Evolutionary conservation across 1,140 invertebrate genomes (phyloP).

Genomic region (Drosophila quadrilineata): DNA sequence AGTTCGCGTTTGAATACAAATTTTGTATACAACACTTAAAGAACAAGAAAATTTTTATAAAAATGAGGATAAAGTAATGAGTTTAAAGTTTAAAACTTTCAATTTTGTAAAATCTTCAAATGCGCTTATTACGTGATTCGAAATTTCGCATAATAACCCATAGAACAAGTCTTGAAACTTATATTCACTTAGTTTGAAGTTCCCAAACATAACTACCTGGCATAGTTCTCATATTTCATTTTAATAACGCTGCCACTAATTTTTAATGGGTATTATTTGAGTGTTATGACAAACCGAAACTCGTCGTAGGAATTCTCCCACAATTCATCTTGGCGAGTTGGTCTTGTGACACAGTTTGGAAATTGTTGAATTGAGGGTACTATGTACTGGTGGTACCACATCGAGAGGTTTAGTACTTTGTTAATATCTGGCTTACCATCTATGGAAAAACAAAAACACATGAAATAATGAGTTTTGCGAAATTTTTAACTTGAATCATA

Average conservation of each 20-base stretch:
- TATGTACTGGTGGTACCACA: not conserved
- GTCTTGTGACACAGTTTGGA: constrained; percentile 11
- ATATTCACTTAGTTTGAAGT: too few relatives aligned
- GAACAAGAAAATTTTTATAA: constrained; percentile 7
- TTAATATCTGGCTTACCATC: constrained; percentile 5
- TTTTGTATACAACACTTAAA: too few relatives aligned
- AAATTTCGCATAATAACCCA: too few relatives aligned
- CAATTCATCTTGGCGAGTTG: constrained; percentile 49
- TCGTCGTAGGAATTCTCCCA: constrained; percentile 49
- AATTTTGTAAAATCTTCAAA: too few relatives aligned
- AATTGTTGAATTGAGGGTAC: not conserved
- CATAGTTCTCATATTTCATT: not conserved
- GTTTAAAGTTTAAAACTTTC: not conserved
- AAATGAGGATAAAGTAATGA: not conserved
- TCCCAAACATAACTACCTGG: not conserved
- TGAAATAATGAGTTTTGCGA: too few relatives aligned
- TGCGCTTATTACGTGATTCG: too few relatives aligned
- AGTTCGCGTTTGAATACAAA: too few relatives aligned
- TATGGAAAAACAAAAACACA: constrained; percentile 23
- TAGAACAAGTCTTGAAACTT: too few relatives aligned
- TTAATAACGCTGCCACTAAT: not conserved
- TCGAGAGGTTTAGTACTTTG: constrained; percentile 27
- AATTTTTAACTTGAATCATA: constrained; percentile 49
- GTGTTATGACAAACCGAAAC: constrained; percentile 21
- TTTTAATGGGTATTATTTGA: constrained; percentile 11